Evolutionary conservation across 2,113 vertebrate genomes (phyloP).

Genomic region (Phocoena phocoena): DNA sequence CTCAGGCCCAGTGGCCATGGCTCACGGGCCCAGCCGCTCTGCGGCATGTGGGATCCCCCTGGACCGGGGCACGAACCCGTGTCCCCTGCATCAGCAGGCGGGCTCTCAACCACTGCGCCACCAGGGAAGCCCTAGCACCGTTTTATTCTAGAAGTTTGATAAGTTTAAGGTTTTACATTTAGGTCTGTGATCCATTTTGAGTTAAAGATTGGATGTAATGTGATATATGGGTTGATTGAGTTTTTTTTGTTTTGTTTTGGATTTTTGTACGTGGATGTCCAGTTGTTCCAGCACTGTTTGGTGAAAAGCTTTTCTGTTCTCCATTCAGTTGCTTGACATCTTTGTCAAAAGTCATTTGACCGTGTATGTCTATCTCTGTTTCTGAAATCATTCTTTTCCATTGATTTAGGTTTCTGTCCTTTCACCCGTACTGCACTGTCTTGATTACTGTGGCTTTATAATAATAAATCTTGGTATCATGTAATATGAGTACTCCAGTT

Average conservation of each 20-base stretch:
- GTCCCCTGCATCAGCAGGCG: too few species aligned
- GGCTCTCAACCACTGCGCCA: too few species aligned
- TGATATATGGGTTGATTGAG: not conserved
- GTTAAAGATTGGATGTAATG: not conserved
- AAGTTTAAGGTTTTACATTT: not conserved
- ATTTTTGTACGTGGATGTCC: not conserved
- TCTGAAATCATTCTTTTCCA: not conserved
- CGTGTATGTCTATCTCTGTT: not conserved
- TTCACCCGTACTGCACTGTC: not conserved
- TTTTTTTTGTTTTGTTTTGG: not conserved
- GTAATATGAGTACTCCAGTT: not conserved
- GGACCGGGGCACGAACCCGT: too few species aligned
- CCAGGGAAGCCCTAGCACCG: not conserved
- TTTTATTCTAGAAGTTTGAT: not conserved
- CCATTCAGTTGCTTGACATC: not conserved
- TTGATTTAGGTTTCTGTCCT: not conserved
- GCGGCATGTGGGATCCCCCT: too few species aligned
- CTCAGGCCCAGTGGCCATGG: too few species aligned
- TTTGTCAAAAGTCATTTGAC: not conserved
- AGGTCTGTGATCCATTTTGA: not conserved
- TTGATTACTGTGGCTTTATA: not conserved
- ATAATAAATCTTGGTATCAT: not conserved
- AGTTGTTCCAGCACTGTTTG: not conserved
- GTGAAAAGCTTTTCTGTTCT: not conserved
- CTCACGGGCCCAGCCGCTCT: too few species aligned